Conservation (phyloP, 2,888 invertebrate species). For the Leptothorax acervorum region DNA sequence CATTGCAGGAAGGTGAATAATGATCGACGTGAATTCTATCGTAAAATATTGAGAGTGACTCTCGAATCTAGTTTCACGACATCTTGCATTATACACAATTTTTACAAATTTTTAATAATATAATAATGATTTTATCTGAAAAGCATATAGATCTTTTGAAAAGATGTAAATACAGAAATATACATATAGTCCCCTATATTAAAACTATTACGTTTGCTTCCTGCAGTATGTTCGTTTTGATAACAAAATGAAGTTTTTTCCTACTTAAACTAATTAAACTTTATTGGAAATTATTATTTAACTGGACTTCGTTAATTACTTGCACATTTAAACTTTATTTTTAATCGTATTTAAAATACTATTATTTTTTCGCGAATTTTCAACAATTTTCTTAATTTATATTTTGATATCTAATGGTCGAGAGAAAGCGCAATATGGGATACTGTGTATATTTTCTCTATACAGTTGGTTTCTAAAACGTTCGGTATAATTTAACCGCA, state of each 20-base stretch:
- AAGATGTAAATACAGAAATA: constrained; percentile 22
- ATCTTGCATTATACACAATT: background rate
- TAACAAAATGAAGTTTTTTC: background rate
- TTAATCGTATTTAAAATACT: background rate
- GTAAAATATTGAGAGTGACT: constrained; percentile 18
- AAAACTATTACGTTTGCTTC: constrained; percentile 17
- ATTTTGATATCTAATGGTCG: background rate
- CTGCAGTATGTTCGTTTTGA: background rate
- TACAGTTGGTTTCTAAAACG: constrained; percentile 20
- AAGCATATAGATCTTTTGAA: background rate
- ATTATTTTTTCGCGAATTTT: background rate
- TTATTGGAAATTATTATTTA: constrained; percentile 14
- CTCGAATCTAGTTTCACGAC: background rate
- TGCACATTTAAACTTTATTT: background rate
- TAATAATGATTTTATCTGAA: background rate
- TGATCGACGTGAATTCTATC: background rate
- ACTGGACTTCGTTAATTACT: background rate
- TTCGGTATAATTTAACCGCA: constrained; percentile 5
- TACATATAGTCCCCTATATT: background rate
- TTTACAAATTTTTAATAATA: constrained; percentile 18
- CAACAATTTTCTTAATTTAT: background rate
- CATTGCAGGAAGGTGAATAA: background rate
- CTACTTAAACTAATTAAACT: background rate
- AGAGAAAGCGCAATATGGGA: constrained; percentile 13
- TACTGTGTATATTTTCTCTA: constrained; percentile 20